Evolutionary conservation across 2,113 vertebrate genomes (phyloP).

Genomic region (Daboia siamensis): DNA sequence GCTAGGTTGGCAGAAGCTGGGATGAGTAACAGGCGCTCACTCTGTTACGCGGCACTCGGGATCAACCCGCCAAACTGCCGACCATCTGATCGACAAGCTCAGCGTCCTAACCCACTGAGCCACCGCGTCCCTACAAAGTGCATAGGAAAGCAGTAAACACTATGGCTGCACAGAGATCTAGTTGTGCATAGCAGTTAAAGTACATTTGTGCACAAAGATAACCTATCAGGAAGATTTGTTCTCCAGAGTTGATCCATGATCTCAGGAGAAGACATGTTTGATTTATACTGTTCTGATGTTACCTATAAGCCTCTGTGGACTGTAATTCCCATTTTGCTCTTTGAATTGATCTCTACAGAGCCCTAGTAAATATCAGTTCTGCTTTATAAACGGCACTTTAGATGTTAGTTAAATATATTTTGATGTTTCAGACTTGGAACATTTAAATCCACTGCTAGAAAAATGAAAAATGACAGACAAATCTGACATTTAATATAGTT

Average conservation of each 20-base stretch:
- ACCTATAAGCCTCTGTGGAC: not conserved
- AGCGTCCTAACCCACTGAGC: too few relatives aligned
- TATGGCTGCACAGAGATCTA: not conserved
- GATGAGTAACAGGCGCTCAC: too few relatives aligned
- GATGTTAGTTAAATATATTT: slow-evolving; percentile 7
- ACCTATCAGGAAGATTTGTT: not conserved
- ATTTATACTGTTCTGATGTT: not conserved
- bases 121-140: too few relatives aligned
- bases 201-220: not conserved
- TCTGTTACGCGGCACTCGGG: too few relatives aligned
- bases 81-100: too few relatives aligned
- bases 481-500: slow-evolving; percentile 42
- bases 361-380: not conserved
- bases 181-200: not conserved
- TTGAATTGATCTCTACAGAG: not conserved
- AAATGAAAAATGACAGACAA: slow-evolving; percentile 36
- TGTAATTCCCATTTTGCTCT: not conserved
- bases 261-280: not conserved
- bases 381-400: slow-evolving; percentile 29
- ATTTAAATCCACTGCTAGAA: slow-evolving; percentile 18
- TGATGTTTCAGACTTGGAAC: slow-evolving; percentile 20
- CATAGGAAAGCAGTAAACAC: not conserved
- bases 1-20: too few relatives aligned
- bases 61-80: too few relatives aligned
- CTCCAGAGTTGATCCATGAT: not conserved